Evolutionary conservation across 2,888 invertebrate genomes (phyloP).

Genomic region (Nemotelus nigrinus): DNA sequence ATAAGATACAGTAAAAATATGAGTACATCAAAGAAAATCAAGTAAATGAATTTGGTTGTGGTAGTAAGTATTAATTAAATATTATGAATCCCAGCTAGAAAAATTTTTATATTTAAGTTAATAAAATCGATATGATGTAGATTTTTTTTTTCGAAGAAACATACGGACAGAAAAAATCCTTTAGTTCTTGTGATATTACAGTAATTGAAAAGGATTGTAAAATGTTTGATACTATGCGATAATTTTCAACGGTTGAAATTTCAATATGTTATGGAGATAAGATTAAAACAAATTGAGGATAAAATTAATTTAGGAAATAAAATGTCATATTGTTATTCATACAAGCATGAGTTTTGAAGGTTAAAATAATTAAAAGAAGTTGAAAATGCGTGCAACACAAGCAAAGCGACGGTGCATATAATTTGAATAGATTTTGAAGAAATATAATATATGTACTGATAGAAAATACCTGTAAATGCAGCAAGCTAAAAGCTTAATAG

Average conservation of each 20-base stretch:
- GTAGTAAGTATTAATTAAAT: background rate
- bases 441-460: too few relatives aligned
- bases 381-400: background rate
- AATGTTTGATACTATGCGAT: background rate
- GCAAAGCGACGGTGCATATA: background rate
- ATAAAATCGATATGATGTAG: background rate
- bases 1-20: background rate
- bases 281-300: too few relatives aligned
- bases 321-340: too few relatives aligned
- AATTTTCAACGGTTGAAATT: background rate
- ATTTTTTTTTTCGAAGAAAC: background rate
- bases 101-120: background rate
- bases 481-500: too few relatives aligned
- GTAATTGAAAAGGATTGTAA: background rate
- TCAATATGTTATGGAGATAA: slow-evolving; percentile 39
- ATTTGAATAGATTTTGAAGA: background rate
- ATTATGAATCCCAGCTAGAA: background rate
- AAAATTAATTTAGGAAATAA: too few relatives aligned
- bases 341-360: too few relatives aligned
- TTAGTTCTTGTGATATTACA: background rate
- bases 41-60: background rate
- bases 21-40: background rate
- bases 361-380: background rate
- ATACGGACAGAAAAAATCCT: background rate
- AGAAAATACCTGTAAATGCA: too few relatives aligned